phyloP scores from a whole-genome alignment of 2,113 vertebrate species.

The Mirza zaza region DNA sequence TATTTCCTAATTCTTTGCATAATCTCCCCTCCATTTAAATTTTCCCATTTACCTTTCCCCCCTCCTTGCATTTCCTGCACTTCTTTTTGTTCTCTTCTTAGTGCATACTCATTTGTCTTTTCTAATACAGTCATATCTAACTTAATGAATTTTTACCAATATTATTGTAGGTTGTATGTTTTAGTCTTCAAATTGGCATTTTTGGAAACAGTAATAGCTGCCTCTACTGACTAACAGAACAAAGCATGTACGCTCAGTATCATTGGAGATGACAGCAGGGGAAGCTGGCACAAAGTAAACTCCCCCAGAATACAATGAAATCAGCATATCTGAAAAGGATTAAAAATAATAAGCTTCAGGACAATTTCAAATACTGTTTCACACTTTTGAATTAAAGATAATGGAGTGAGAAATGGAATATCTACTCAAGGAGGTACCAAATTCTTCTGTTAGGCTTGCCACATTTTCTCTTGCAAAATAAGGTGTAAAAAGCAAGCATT shows the following conservation, averaged over 20 bases:
- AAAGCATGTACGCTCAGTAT: conserved; percentile 48
- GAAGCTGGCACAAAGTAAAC: conserved; percentile 25
- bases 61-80: background rate
- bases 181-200: conserved; percentile 65
- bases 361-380: conserved; percentile 71
- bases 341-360: conserved; percentile 64
- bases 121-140: background rate
- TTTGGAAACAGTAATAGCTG: conserved; percentile 57
- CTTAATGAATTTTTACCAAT: background rate
- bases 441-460: conserved; percentile 57
- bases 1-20: background rate
- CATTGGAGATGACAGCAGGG: conserved; percentile 7
- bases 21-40: background rate
- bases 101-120: background rate
- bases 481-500: conserved; percentile 49
- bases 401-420: conserved; percentile 68
- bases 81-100: background rate
- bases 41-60: background rate
- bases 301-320: conserved; percentile 46
- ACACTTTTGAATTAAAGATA: conserved; percentile 74
- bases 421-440: conserved; percentile 49
- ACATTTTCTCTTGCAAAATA: conserved; percentile 60
- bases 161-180: background rate
- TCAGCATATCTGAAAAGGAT: conserved; percentile 68
- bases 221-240: conserved; percentile 37